Conservation (phyloP, 2,113 vertebrate species). For the Eurystomus gularis region DNA sequence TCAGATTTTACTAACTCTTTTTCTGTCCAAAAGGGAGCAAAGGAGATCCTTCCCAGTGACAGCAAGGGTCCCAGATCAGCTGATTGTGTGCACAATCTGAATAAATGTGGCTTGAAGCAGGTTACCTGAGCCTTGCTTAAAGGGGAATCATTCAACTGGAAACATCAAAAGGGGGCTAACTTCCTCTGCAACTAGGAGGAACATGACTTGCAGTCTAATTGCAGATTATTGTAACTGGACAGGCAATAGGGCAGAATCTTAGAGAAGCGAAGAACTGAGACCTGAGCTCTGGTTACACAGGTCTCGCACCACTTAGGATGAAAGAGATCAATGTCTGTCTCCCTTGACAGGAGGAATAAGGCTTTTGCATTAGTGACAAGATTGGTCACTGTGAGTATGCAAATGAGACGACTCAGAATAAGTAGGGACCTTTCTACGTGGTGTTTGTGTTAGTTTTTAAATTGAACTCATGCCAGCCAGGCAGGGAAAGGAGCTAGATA, state of each 20-base stretch:
- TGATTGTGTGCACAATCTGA: neutral
- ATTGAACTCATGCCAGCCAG: neutral
- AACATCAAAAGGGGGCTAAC: conserved; percentile 30
- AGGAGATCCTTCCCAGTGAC: neutral
- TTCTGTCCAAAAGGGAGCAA: neutral
- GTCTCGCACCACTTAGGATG: neutral
- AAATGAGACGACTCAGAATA: neutral
- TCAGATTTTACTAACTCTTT: neutral
- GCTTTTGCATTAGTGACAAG: conserved; percentile 16
- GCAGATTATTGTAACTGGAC: neutral
- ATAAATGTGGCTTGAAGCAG: neutral
- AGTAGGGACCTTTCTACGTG: neutral
- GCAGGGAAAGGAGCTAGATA: neutral
- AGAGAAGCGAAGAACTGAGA: neutral
- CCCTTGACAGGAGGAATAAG: neutral
- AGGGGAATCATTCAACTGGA: neutral
- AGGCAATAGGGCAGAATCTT: neutral
- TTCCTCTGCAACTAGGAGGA: neutral
- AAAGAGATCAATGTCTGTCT: conserved; percentile 27
- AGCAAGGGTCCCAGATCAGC: neutral
- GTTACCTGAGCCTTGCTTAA: conserved; percentile 7
- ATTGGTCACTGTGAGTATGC: neutral
- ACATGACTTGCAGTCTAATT: conserved; percentile 48
- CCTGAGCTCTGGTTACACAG: conserved; percentile 29
- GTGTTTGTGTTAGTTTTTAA: neutral